phyloP scores from a whole-genome alignment of 53 echinoderm and acorn worm species.

The Crossaster papposus region DNA sequence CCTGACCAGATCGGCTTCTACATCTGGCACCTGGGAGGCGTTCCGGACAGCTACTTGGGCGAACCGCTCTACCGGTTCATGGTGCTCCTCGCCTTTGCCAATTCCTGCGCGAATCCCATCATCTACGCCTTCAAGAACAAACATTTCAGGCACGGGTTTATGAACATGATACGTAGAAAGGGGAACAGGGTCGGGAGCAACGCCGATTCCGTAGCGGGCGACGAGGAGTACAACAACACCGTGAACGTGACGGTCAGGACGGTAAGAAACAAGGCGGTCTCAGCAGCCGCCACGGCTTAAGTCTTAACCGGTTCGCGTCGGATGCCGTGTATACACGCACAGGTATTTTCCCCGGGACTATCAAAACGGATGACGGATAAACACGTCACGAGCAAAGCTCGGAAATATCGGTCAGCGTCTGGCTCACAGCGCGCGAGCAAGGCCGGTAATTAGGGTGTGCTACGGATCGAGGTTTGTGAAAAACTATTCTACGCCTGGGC shows the following conservation, averaged over 20 bases:
- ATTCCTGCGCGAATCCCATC: slow-evolving; percentile 88
- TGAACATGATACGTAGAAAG: slow-evolving; percentile 48
- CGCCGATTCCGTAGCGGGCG: slow-evolving; percentile 36
- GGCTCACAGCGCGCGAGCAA: too few species aligned
- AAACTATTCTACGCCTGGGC: too few species aligned
- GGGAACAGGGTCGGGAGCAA: slow-evolving; percentile 62
- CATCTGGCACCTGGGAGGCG: slow-evolving; percentile 75
- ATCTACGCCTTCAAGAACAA: slow-evolving; percentile 91
- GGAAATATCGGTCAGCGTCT: too few species aligned
- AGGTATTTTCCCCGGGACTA: too few species aligned
- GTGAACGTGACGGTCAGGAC: slow-evolving; percentile 8
- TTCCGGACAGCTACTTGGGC: slow-evolving; percentile 68
- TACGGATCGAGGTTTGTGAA: too few species aligned
- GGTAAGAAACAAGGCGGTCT: slow-evolving; percentile 7
- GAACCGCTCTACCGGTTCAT: slow-evolving; percentile 75
- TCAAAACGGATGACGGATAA: too few species aligned
- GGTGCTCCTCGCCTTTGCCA: slow-evolving; percentile 81
- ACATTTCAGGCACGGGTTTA: slow-evolving; percentile 74
- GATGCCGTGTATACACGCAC: too few species aligned
- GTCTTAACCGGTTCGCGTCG: too few species aligned
- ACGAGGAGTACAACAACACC: slow-evolving; percentile 21
- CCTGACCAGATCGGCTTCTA: slow-evolving; percentile 88
- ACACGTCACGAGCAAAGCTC: too few species aligned
- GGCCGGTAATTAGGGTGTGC: too few species aligned
- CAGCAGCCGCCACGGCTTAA: not conserved